A percentile compares a stretch with the other conserved stretches of the same genome.
phyloP scores from a whole-genome alignment of 2,797 vertebrate species.

The Halcyon badia region DNA sequence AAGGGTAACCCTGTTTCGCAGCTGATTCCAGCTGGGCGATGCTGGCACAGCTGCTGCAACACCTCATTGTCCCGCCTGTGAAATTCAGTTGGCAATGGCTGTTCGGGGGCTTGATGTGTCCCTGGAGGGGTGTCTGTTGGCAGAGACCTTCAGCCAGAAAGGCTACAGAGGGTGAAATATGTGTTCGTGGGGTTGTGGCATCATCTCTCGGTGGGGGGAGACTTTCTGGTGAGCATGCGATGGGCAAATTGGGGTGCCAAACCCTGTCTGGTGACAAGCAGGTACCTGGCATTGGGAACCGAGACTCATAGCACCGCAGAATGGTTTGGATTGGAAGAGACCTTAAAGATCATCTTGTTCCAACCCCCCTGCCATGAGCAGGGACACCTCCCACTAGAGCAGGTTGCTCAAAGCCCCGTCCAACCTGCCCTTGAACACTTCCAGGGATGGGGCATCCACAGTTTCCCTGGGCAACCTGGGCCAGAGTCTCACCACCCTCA shows the following conservation, averaged over 20 bases:
- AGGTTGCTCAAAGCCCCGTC: not conserved
- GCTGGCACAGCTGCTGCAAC: not conserved
- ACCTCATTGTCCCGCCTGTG: accelerated
- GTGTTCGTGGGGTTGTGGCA: accelerated
- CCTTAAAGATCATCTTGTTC: not conserved
- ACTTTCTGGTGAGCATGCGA: accelerated
- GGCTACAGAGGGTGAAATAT: not conserved
- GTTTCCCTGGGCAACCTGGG: not conserved
- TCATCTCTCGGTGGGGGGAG: not conserved
- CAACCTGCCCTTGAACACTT: not conserved
- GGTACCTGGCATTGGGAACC: accelerated
- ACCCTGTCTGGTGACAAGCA: accelerated
- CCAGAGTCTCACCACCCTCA: not conserved
- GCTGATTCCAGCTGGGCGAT: not conserved
- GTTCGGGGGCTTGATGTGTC: accelerated
- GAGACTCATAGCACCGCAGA: not conserved
- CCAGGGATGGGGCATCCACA: not conserved
- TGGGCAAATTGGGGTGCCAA: not conserved
- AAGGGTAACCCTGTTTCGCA: accelerated
- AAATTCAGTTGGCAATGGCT: accelerated
- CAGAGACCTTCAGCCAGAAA: not conserved
- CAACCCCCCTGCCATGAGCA: not conserved
- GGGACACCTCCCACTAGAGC: not conserved
- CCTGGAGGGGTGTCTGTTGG: not conserved
- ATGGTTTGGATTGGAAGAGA: not conserved